phyloP scores from a whole-genome alignment of 2,113 vertebrate genomes.

The Herpetotheres cachinnans region DNA sequence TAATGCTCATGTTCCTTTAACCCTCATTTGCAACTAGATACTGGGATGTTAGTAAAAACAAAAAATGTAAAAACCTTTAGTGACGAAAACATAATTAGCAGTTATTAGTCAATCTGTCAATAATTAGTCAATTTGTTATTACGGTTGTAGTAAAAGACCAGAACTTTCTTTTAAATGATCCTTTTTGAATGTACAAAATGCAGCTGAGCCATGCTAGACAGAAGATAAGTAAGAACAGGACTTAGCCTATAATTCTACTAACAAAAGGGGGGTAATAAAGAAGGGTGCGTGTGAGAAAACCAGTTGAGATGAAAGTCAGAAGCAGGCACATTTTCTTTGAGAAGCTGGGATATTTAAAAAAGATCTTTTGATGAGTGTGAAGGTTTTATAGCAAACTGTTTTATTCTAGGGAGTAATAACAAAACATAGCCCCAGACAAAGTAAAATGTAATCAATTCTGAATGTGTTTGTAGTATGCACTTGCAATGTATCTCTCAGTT shows the following conservation, averaged over 20 bases:
- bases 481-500: not conserved
- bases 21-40: not conserved
- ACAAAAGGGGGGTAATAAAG: not conserved
- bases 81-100: not conserved
- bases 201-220: not conserved
- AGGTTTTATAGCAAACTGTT: not conserved
- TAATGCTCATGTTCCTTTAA: not conserved
- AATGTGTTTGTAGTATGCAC: not conserved
- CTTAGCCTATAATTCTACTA: not conserved
- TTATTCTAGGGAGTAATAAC: not conserved
- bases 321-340: not conserved
- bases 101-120: not conserved
- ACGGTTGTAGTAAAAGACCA: not conserved
- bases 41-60: not conserved
- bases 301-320: not conserved
- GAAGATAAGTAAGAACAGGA: not conserved
- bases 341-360: not conserved
- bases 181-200: not conserved
- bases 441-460: not conserved
- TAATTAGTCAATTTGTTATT: not conserved
- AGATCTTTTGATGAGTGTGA: not conserved
- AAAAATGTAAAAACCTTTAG: not conserved
- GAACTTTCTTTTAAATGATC: not conserved
- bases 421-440: not conserved
- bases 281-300: not conserved